phyloP scores from a whole-genome alignment of 2,797 vertebrate genomes.

The Tokudaia tokunoshimensis region DNA sequence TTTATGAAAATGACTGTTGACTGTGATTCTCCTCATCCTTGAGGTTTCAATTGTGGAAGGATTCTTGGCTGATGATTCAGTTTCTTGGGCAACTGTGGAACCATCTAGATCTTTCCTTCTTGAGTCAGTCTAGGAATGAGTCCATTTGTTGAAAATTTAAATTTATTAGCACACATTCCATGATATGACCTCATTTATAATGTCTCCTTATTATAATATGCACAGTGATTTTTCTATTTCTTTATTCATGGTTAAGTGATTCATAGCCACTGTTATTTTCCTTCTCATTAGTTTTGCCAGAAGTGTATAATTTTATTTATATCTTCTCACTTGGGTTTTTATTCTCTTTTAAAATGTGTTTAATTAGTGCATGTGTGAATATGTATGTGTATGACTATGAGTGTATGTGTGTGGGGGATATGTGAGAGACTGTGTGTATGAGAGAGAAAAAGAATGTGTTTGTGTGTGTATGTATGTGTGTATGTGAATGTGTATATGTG shows the following conservation, averaged over 20 bases:
- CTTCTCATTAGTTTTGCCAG: background rate
- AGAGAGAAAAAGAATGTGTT: background rate
- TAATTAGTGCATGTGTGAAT: background rate
- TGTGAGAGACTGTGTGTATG: background rate
- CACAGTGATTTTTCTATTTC: background rate
- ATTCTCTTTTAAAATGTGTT: background rate
- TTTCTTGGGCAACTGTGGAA: background rate
- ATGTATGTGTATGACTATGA: background rate
- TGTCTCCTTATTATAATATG: too few species aligned
- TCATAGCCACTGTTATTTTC: background rate
- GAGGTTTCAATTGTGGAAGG: background rate
- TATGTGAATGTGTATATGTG: background rate
- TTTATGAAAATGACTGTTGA: background rate
- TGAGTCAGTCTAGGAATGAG: background rate
- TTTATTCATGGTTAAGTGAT: background rate
- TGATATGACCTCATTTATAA: background rate
- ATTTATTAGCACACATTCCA: background rate
- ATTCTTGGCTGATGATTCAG: background rate
- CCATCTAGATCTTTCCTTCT: background rate
- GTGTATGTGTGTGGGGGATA: background rate
- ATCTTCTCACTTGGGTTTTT: background rate
- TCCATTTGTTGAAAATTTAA: background rate
- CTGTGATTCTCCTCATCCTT: background rate
- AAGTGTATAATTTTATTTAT: background rate
- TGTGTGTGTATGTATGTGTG: background rate